These are phyloP conservation scores for Nylanderia fulva DNA, from an alignment of 1,140 invertebrate genomes.

Conservation along the genomic window DNA sequence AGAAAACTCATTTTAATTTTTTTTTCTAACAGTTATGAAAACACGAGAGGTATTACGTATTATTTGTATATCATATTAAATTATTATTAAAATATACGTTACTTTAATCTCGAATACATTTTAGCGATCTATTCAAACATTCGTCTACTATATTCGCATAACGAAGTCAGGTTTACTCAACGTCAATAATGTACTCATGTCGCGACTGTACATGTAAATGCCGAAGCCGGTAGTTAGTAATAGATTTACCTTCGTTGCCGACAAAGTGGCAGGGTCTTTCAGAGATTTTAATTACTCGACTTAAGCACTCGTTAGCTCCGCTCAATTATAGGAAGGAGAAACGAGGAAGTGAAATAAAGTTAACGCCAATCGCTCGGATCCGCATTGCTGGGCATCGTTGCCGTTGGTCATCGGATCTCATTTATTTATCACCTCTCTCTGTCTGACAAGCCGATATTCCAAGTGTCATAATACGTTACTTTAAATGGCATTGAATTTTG, in stretches of 20 bases:
- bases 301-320: slow-evolving; percentile 45
- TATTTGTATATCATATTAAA: neutral
- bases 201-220: neutral
- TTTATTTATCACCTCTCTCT: slow-evolving; percentile 38
- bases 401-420: slow-evolving; percentile 26
- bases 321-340: slow-evolving; percentile 56
- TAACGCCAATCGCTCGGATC: slow-evolving; percentile 46
- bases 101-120: neutral
- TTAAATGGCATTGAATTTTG: neutral
- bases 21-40: neutral
- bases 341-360: slow-evolving; percentile 53
- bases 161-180: slow-evolving; percentile 28
- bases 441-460: slow-evolving; percentile 7
- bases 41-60: neutral
- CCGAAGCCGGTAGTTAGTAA: slow-evolving; percentile 30
- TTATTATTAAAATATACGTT: neutral
- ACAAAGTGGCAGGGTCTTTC: slow-evolving; percentile 39
- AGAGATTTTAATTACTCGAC: slow-evolving; percentile 47
- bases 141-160: slow-evolving; percentile 7
- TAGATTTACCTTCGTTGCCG: slow-evolving; percentile 44
- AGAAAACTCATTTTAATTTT: neutral
- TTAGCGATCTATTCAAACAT: neutral
- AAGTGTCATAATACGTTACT: slow-evolving; percentile 20
- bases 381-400: slow-evolving; percentile 39
- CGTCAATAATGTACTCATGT: slow-evolving; percentile 12